phyloP scores from a whole-genome alignment of 2,888 invertebrate genomes.

The Abscondita cerata region DNA sequence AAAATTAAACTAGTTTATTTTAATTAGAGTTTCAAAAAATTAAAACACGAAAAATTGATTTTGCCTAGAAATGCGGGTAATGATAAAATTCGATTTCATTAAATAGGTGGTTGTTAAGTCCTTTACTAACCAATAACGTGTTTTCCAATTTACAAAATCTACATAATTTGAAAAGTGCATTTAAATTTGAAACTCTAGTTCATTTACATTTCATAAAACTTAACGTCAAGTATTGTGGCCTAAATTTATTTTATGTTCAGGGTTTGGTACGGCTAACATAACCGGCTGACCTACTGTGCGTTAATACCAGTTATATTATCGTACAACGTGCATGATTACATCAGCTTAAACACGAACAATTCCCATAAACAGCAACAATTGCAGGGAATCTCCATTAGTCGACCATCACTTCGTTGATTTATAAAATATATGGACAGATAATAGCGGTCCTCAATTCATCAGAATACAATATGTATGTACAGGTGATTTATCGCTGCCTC shows the following conservation, averaged over 20 bases:
- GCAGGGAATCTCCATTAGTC: conserved; percentile 43
- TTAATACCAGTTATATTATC: conserved; percentile 33
- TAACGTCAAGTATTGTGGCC: conserved; percentile 49
- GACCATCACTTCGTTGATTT: conserved; percentile 39
- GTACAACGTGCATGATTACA: conserved; percentile 39
- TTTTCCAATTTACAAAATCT: too few species aligned
- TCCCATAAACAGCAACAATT: conserved; percentile 44
- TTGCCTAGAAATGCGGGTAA: too few species aligned
- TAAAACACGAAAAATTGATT: too few species aligned
- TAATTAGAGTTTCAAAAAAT: too few species aligned
- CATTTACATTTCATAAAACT: conserved; percentile 52
- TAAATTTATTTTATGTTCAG: conserved; percentile 41
- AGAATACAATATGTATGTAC: conserved; percentile 44
- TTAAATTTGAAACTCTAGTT: too few species aligned
- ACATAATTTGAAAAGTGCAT: too few species aligned
- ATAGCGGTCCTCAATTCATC: conserved; percentile 41
- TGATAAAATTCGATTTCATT: too few species aligned
- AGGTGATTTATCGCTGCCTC: conserved; percentile 42
- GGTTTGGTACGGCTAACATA: conserved; percentile 24
- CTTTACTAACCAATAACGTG: too few species aligned
- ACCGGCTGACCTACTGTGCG: conserved; percentile 23
- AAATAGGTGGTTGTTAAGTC: too few species aligned
- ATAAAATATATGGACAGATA: conserved; percentile 47
- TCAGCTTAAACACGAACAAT: conserved; percentile 39
- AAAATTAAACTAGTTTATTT: too few species aligned